Percentiles rank a stretch among this genome's conserved stretches.
Conservation (phyloP, 2,888 invertebrate species). For the Trichogramma evanescens region DNA sequence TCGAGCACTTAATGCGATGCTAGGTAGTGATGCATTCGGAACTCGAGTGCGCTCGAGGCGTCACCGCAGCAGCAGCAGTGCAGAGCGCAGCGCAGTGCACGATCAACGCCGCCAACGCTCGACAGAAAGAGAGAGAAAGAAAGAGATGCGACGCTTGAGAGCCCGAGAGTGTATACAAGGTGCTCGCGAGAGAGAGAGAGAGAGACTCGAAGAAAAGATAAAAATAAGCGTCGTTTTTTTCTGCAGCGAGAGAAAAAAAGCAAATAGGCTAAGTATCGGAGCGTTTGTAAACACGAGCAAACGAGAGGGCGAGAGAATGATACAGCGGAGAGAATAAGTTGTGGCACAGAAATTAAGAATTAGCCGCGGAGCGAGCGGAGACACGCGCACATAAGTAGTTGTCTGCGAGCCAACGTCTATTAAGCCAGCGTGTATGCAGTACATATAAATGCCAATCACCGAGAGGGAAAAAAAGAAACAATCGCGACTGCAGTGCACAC, state of each 20-base stretch:
- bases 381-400: too few relatives aligned
- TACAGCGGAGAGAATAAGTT: constrained; percentile 10
- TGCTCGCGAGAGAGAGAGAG: constrained; percentile 7
- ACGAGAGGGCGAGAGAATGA: not conserved
- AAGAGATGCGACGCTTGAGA: not conserved
- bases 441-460: not conserved
- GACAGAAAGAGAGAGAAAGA: constrained; percentile 6
- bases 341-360: constrained; percentile 8
- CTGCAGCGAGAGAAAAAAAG: constrained; percentile 1
- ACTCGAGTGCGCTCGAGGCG: constrained; percentile 9
- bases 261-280: not conserved
- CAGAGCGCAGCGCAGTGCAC: not conserved
- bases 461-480: not conserved
- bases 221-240: too few relatives aligned
- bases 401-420: too few relatives aligned
- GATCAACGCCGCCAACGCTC: not conserved
- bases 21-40: not conserved
- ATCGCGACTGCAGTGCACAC: constrained; percentile 3
- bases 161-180: not conserved
- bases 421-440: not conserved
- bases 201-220: too few relatives aligned
- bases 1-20: constrained; percentile 8
- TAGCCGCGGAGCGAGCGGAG: not conserved
- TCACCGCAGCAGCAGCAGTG: not conserved
- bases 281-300: not conserved